Base-by-base conservation (phyloP, 2,113 vertebrate genomes). In the Spilogale gracilis region DNA sequence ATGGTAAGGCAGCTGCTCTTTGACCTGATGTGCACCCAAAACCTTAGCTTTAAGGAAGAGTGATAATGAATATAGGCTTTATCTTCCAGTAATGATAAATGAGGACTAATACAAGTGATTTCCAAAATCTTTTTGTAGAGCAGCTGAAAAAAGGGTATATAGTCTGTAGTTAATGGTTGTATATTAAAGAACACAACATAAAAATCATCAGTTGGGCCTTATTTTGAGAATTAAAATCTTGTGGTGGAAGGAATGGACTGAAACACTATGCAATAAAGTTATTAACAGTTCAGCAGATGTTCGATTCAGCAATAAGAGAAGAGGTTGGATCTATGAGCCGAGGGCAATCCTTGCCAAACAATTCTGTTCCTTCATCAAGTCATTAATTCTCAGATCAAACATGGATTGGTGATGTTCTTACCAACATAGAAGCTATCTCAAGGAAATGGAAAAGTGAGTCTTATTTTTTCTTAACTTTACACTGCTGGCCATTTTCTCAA, bases 1-100 rank as follows among this genome's bases (percentile, higher is more conserved):
- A 96, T 63, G 93, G 96, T 93, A 71, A 84, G 95, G 83, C 91
- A 96, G 80, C 80, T 97, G 89, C 63, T 91, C 27, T 50, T 98
- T 95, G 25, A 45, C 67, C 92, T 87, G 78, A 92, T 80, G 43
- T 52, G 81, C 9, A 98, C 85, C 94, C 79, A 65, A 96, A 63
- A 94, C 38, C 58, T 94, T 69, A 88, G n/a, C 67, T 45, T 32
- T n/a, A 25, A 84, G 17, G 13, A 89, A 91, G 30, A 76, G 86
- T 10, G 43, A 54, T 18, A 38, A 91, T 91, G 38, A 95, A 89
- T 54, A 52, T 83, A 61, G 48, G 45, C 9, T 80, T 71, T 65
- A 61, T 21, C 90, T 43, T 78, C 61, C 45, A 50, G 13, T 84
- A 73, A 38, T 84, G 27, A 50, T 56, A 86, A 94, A 58, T 76